A percentile compares a stretch with the other conserved stretches of the same genome.
These are phyloP conservation scores for Tenodera sinensis DNA, from an alignment of 2,888 invertebrate genomes.

Conservation along the genomic window DNA sequence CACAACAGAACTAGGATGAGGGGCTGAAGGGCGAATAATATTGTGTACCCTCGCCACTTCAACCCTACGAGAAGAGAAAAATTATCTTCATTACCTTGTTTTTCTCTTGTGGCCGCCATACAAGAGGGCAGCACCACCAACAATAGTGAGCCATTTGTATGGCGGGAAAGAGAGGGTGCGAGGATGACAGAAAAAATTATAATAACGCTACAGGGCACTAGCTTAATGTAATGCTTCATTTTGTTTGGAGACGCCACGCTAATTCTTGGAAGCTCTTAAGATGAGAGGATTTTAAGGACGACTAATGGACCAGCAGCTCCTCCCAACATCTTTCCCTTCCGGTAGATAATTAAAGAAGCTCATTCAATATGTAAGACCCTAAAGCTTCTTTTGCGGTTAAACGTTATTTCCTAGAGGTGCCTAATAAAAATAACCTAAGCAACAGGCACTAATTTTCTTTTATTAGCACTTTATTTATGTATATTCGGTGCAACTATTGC, in stretches of 20 bases:
- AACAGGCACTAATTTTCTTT: no score
- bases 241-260: neutral
- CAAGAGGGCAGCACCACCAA: neutral
- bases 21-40: constrained; percentile 13
- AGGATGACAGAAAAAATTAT: neutral
- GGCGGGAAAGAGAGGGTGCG: neutral
- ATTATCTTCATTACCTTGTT: constrained; percentile 17
- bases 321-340: neutral
- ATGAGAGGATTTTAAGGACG: neutral
- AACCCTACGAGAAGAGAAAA: neutral
- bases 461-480: no score
- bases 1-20: neutral
- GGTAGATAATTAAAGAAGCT: neutral
- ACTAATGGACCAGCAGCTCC: neutral
- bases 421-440: no score
- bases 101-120: constrained; percentile 15
- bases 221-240: neutral
- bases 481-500: no score
- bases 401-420: no score
- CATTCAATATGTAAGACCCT: neutral
- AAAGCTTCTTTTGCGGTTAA: neutral
- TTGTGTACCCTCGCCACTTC: neutral
- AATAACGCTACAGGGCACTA: neutral
- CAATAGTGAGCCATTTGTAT: constrained; percentile 7
- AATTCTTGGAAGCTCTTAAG: neutral